phyloP scores from a whole-genome alignment of 2,797 vertebrate species.

The Myotis planiceps region DNA sequence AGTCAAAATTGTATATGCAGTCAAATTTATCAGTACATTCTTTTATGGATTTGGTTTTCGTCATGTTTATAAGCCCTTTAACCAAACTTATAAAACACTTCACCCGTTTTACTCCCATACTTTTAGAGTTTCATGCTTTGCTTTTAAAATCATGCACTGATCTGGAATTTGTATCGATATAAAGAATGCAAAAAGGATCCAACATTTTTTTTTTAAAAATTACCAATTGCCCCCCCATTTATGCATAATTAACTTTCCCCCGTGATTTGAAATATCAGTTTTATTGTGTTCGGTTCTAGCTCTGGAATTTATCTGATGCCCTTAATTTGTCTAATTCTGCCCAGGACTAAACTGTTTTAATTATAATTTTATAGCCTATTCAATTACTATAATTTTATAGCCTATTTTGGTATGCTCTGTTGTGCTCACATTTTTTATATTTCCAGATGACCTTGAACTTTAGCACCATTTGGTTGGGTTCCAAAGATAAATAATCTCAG shows the following conservation, averaged over 20 bases:
- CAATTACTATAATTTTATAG: background rate
- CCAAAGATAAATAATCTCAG: background rate
- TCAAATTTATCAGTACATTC: background rate
- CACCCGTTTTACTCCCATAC: background rate
- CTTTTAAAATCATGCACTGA: background rate
- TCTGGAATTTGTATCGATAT: background rate
- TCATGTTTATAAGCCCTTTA: background rate
- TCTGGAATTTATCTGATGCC: background rate
- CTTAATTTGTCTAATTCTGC: background rate
- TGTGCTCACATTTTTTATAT: slow-evolving; percentile 1
- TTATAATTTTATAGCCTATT: background rate
- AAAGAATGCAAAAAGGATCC: background rate
- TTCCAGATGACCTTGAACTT: slow-evolving; percentile 18
- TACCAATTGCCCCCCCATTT: background rate
- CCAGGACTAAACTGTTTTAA: background rate
- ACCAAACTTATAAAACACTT: background rate
- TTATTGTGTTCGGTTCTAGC: background rate
- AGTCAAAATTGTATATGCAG: background rate
- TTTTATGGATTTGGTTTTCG: background rate
- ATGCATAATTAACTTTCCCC: background rate
- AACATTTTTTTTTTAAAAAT: background rate
- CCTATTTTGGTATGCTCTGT: background rate
- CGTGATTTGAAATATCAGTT: background rate
- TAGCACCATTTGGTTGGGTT: background rate
- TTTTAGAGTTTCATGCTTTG: background rate